A percentile compares a stretch with the other conserved stretches of the same genome.
These are phyloP conservation scores for Idaea aversata DNA, from an alignment of 2,888 invertebrate species.

Conservation along the genomic window DNA sequence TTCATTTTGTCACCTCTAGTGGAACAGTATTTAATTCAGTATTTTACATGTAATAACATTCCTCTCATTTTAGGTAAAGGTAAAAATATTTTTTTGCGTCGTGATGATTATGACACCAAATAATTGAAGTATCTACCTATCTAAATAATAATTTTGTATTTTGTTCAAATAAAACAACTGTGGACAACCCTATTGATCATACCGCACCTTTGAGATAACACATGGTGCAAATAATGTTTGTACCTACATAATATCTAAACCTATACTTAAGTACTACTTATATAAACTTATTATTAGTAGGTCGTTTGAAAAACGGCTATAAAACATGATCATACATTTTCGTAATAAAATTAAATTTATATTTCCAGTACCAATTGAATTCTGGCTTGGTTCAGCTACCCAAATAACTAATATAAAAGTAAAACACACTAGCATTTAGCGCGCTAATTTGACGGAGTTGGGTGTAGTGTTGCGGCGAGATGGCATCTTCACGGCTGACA, in stretches of 20 bases:
- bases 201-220: slow-evolving; percentile 46
- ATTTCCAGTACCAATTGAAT: background rate
- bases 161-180: background rate
- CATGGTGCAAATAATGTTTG: slow-evolving; percentile 48
- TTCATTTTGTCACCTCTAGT: no score
- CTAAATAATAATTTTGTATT: no score
- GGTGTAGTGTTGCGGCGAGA: slow-evolving; percentile 62
- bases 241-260: background rate
- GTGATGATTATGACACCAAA: no score
- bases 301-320: background rate
- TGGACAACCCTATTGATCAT: slow-evolving; percentile 25
- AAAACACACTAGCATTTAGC: slow-evolving; percentile 41
- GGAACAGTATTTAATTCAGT: no score
- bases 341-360: background rate
- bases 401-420: slow-evolving; percentile 18
- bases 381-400: slow-evolving; percentile 1
- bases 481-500: slow-evolving; percentile 78
- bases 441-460: slow-evolving; percentile 73
- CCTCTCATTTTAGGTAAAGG: no score
- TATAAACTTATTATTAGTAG: background rate
- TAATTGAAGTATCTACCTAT: no score
- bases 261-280: background rate
- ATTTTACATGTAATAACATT: no score
- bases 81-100: no score
- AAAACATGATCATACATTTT: background rate